phyloP scores from a whole-genome alignment of 2,797 vertebrate genomes.

The Ara ararauna region DNA sequence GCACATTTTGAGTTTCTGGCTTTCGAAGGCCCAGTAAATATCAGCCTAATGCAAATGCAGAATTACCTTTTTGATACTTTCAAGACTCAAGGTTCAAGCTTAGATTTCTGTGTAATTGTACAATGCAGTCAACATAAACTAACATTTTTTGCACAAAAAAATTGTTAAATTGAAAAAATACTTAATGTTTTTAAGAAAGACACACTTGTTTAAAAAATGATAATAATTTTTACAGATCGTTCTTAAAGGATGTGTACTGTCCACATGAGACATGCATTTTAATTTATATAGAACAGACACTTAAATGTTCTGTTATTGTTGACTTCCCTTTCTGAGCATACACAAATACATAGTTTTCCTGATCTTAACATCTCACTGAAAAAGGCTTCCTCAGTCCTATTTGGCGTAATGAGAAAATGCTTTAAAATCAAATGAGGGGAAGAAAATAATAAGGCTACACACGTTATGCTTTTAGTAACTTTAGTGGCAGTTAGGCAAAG shows the following conservation, averaged over 20 bases:
- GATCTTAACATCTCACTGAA: neutral
- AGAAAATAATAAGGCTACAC: conserved; percentile 40
- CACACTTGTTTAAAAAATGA: neutral
- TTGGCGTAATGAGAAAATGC: conserved; percentile 7
- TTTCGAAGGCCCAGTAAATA: neutral
- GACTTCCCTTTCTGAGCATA: neutral
- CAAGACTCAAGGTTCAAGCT: neutral
- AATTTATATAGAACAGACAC: neutral
- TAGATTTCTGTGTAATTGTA: neutral
- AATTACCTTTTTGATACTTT: neutral
- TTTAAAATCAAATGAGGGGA: conserved; percentile 36
- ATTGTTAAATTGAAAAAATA: neutral
- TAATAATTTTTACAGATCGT: neutral
- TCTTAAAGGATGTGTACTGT: neutral
- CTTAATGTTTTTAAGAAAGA: neutral
- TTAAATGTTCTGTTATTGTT: neutral
- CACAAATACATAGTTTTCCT: neutral
- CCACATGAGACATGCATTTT: neutral
- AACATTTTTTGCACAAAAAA: neutral
- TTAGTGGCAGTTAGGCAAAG: conserved; percentile 21
- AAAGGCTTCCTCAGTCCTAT: neutral
- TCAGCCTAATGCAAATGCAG: neutral
- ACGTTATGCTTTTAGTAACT: conserved; percentile 33
- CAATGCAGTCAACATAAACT: neutral
- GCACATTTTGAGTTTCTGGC: neutral